Conservation (phyloP, 2,797 vertebrate genomes). For the Eulemur albifrons region DNA sequence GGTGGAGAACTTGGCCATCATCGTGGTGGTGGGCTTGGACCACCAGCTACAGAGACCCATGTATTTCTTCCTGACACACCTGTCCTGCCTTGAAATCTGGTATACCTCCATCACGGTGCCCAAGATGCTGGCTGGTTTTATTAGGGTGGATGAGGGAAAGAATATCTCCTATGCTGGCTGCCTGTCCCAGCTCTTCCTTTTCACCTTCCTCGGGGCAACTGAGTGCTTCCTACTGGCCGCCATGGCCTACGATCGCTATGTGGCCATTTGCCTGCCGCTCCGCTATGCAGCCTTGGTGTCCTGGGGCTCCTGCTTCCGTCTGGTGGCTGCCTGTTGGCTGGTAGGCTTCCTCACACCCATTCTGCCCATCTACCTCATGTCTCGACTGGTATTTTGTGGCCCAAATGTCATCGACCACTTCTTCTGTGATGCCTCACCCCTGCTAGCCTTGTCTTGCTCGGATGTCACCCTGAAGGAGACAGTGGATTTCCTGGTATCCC, state of each 20-base stretch:
- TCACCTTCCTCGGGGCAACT: slow-evolving; percentile 76
- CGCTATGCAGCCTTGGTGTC: slow-evolving; percentile 72
- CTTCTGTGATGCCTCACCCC: slow-evolving; percentile 54
- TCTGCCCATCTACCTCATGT: slow-evolving; percentile 77
- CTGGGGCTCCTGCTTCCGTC: slow-evolving; percentile 59
- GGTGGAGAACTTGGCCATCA: slow-evolving; percentile 71
- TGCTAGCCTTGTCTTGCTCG: slow-evolving; percentile 67
- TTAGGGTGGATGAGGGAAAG: not conserved
- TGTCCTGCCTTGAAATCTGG: slow-evolving; percentile 74
- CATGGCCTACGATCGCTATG: slow-evolving; percentile 78
- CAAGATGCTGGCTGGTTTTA: slow-evolving; percentile 73
- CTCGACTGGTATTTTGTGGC: slow-evolving; percentile 63
- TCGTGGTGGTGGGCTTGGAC: slow-evolving; percentile 61
- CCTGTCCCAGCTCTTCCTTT: slow-evolving; percentile 79
- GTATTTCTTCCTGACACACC: slow-evolving; percentile 74
- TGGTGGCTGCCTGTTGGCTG: slow-evolving; percentile 76
- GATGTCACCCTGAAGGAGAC: slow-evolving; percentile 55
- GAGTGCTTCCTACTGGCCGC: slow-evolving; percentile 78
- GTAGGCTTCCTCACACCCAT: slow-evolving; percentile 73
- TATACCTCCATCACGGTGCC: slow-evolving; percentile 73
- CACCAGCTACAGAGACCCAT: slow-evolving; percentile 53
- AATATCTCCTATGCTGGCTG: slow-evolving; percentile 64
- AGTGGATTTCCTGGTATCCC: slow-evolving; percentile 51
- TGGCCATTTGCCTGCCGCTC: slow-evolving; percentile 76
- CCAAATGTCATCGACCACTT: slow-evolving; percentile 64